These are phyloP conservation scores for Gavialis gangeticus DNA, from an alignment of 2,113 vertebrate genomes.

Conservation along the genomic window DNA sequence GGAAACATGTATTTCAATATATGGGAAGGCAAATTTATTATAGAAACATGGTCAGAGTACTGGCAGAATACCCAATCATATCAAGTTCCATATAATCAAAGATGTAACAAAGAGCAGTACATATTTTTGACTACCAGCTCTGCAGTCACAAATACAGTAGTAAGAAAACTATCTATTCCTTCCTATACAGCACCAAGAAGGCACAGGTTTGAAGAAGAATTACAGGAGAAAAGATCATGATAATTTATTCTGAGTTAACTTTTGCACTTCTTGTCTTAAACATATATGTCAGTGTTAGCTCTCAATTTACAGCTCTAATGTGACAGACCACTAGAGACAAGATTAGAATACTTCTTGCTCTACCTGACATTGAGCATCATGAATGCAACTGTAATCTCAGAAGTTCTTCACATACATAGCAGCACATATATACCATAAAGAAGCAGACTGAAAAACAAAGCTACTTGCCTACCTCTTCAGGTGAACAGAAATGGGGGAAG, in stretches of 20 bases:
- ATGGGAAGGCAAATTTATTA: conserved; percentile 36
- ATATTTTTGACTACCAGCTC: background rate
- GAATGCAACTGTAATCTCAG: background rate
- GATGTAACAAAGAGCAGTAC: conserved; percentile 24
- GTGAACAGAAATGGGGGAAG: background rate
- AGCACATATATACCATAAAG: background rate
- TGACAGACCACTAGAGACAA: background rate
- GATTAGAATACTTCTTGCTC: background rate
- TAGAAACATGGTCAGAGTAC: conserved; percentile 52
- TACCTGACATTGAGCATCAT: background rate
- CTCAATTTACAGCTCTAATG: background rate
- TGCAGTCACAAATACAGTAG: background rate
- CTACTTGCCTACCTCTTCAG: background rate
- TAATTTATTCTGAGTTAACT: no score
- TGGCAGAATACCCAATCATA: conserved; percentile 49
- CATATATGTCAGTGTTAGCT: background rate
- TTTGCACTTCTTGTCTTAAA: background rate
- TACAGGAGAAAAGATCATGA: background rate
- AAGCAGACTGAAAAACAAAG: background rate
- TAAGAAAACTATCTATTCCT: background rate
- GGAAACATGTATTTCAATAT: conserved; percentile 4
- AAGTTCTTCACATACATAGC: background rate
- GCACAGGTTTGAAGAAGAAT: background rate
- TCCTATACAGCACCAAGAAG: background rate
- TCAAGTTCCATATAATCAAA: conserved; percentile 24